phyloP scores from a whole-genome alignment of 2,113 vertebrate species.

The Pedetes capensis region DNA sequence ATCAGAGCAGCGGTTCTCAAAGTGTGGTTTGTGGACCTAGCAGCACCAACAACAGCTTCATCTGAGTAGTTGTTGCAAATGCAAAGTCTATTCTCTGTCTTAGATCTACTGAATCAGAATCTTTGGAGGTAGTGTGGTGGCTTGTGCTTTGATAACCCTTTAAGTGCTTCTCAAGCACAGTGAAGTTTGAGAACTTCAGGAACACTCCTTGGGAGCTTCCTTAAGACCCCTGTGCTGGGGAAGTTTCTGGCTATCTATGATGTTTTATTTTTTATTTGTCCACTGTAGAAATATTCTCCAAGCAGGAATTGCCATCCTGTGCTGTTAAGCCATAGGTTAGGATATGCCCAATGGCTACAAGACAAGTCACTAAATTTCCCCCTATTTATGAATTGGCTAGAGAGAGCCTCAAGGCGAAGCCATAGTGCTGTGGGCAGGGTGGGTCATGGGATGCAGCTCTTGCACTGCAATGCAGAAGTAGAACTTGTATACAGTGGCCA shows the following conservation, averaged over 20 bases:
- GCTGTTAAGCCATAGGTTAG: background rate
- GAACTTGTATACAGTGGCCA: too few relatives aligned
- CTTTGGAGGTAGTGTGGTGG: background rate
- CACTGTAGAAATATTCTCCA: background rate
- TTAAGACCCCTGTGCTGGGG: background rate
- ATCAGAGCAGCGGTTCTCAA: background rate
- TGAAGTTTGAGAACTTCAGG: background rate
- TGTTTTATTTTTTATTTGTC: background rate
- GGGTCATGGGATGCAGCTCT: fast-evolving
- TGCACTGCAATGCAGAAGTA: fast-evolving
- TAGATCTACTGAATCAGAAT: background rate
- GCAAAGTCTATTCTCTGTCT: background rate
- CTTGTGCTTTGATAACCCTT: background rate
- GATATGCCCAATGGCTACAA: background rate
- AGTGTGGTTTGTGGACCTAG: background rate
- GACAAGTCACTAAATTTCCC: background rate
- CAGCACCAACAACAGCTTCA: background rate
- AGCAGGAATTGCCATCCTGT: background rate
- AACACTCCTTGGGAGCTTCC: too few relatives aligned
- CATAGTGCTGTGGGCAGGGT: fast-evolving
- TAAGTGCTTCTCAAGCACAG: background rate
- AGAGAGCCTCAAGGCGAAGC: fast-evolving
- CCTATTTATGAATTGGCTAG: background rate
- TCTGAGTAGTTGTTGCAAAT: background rate
- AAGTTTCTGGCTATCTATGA: background rate